Evolutionary conservation across 2,797 vertebrate genomes (phyloP).

Genomic region (Macrochelys suwanniensis): DNA sequence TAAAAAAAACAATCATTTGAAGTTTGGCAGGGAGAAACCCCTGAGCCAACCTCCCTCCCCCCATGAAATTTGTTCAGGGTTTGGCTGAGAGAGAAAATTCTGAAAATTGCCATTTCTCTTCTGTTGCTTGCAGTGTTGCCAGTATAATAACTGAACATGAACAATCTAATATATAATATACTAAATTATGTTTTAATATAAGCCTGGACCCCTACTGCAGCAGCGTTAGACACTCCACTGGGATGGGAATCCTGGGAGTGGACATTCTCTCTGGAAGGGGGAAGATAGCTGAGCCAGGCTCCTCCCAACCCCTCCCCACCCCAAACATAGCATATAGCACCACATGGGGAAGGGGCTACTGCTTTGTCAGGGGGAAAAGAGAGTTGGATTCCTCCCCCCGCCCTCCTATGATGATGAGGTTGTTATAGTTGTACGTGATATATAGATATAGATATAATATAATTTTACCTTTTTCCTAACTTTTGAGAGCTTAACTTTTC

Average conservation of each 20-base stretch:
- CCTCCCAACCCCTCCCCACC: background rate
- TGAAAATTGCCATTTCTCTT: background rate
- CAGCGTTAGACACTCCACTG: background rate
- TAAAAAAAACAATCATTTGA: background rate
- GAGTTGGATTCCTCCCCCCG: too few relatives aligned
- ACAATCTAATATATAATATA: background rate
- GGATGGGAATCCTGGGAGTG: background rate
- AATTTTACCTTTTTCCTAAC: too few relatives aligned
- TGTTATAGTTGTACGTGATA: too few relatives aligned
- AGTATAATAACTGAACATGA: background rate
- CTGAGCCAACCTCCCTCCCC: background rate
- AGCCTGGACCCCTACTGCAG: background rate
- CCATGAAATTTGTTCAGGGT: background rate
- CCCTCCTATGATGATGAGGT: background rate
- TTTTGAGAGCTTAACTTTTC: too few relatives aligned
- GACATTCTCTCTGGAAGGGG: background rate
- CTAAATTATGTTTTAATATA: background rate
- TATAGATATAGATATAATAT: too few relatives aligned
- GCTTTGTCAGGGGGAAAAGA: too few relatives aligned
- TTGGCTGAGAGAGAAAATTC: background rate
- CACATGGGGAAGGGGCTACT: background rate
- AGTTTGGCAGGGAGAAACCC: background rate
- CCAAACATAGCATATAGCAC: background rate
- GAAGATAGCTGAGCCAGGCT: background rate
- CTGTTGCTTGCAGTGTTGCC: background rate